phyloP scores from a whole-genome alignment of 2,888 invertebrate genomes.

The Schizotus pectinicornis region DNA sequence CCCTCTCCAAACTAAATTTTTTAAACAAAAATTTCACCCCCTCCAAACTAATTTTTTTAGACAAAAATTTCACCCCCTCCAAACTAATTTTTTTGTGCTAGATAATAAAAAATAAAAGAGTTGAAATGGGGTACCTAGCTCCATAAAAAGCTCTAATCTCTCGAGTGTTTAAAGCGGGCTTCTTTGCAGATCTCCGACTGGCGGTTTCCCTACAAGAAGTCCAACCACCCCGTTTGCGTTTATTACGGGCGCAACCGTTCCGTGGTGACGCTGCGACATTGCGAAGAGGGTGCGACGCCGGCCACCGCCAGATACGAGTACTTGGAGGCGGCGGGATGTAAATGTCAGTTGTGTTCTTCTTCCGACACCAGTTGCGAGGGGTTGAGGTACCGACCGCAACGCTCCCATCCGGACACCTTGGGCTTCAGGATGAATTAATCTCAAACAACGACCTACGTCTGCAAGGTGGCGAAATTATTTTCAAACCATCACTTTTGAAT shows the following conservation, averaged over 20 bases:
- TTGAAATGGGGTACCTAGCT: too few species aligned
- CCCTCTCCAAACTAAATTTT: too few species aligned
- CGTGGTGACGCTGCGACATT: constrained; percentile 71
- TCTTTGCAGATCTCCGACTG: constrained; percentile 77
- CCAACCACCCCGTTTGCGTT: constrained; percentile 85
- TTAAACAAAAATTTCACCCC: too few species aligned
- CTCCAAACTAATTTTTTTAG: too few species aligned
- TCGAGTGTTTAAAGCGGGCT: neutral
- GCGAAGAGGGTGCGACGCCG: constrained; percentile 74
- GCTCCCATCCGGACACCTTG: constrained; percentile 52
- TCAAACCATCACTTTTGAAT: neutral
- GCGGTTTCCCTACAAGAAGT: constrained; percentile 87
- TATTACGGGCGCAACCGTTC: constrained; percentile 74
- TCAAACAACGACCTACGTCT: constrained; percentile 10
- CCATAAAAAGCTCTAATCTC: too few species aligned
- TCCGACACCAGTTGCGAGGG: constrained; percentile 76
- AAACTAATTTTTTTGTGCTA: too few species aligned
- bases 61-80: too few species aligned
- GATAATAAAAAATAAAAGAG: too few species aligned
- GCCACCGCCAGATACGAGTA: constrained; percentile 74
- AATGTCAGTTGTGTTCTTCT: constrained; percentile 73
- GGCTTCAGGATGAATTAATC: constrained; percentile 43
- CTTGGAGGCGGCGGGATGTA: constrained; percentile 79
- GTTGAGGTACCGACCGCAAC: constrained; percentile 61
- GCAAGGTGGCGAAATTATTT: constrained; percentile 15